phyloP scores from a whole-genome alignment of 2,797 vertebrate species.

The Thaleichthys pacificus region DNA sequence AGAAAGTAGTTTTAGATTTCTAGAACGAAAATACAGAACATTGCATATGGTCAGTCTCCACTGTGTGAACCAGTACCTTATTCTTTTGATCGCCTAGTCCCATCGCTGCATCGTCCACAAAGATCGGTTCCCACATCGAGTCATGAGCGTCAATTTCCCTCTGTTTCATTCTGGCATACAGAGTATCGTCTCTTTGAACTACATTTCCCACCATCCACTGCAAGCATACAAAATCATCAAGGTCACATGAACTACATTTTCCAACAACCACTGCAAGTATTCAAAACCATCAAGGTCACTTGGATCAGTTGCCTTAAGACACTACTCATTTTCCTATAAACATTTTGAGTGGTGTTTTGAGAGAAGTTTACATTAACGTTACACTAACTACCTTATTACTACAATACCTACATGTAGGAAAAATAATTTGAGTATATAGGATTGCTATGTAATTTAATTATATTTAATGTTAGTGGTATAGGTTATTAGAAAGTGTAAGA shows the following conservation, averaged over 20 bases:
- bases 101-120: conserved; percentile 77
- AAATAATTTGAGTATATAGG: too few relatives aligned
- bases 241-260: conserved; percentile 75
- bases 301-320: conserved; percentile 23
- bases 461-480: too few relatives aligned
- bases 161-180: conserved; percentile 82
- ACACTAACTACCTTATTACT: too few relatives aligned
- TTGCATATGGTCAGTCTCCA: conserved; percentile 15
- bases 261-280: conserved; percentile 79
- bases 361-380: too few relatives aligned
- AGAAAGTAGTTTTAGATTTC: conserved; percentile 12
- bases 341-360: not conserved
- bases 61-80: conserved; percentile 66
- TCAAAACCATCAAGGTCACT: conserved; percentile 52
- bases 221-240: conserved; percentile 52
- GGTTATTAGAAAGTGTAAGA: too few relatives aligned
- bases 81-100: conserved; percentile 79
- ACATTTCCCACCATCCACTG: conserved; percentile 83
- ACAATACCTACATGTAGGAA: too few relatives aligned
- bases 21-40: conserved; percentile 19
- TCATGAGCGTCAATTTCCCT: conserved; percentile 79
- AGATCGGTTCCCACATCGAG: conserved; percentile 82
- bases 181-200: conserved; percentile 78
- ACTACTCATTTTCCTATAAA: conserved; percentile 20
- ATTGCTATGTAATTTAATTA: too few relatives aligned